Percentiles rank a stretch among this genome's conserved stretches.
These are phyloP conservation scores for Scarus forsteni DNA, from an alignment of 2,797 vertebrate species.

Conservation along the genomic window DNA sequence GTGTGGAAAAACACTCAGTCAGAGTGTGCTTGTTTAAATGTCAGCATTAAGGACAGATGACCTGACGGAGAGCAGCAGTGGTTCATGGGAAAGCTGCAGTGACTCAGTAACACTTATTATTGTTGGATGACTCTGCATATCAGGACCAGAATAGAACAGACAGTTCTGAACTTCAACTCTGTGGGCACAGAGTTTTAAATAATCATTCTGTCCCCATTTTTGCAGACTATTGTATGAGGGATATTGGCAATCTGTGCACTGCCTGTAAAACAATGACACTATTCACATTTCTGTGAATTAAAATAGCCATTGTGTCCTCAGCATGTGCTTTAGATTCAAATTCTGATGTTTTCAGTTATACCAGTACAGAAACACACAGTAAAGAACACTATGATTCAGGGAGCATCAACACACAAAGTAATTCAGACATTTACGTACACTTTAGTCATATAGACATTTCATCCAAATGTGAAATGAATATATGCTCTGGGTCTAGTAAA, in stretches of 20 bases:
- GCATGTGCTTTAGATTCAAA: no score
- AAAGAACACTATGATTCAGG: no score
- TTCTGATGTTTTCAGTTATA: no score
- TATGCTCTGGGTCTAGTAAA: no score
- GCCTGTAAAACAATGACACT: constrained; percentile 17
- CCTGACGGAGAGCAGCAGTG: constrained; percentile 1
- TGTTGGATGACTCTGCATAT: constrained; percentile 45
- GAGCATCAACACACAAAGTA: no score
- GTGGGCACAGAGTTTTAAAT: constrained; percentile 38
- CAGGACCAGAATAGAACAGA: constrained; percentile 36
- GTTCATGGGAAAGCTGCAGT: constrained; percentile 24
- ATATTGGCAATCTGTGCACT: constrained; percentile 13
- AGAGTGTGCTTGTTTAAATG: constrained; percentile 6
- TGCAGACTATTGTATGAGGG: constrained; percentile 26
- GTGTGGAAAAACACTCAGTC: constrained; percentile 18
- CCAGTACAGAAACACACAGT: no score
- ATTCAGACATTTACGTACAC: no score
- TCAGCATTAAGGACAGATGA: constrained; percentile 13
- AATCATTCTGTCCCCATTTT: constrained; percentile 43
- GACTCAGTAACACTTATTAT: constrained; percentile 44
- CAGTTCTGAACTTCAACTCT: constrained; percentile 42
- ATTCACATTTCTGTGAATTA: no score
- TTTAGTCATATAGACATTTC: no score
- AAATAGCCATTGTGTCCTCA: no score
- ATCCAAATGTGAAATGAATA: no score